phyloP scores from a whole-genome alignment of 2,797 vertebrate species.

The Dromococcyx pavoninus region DNA sequence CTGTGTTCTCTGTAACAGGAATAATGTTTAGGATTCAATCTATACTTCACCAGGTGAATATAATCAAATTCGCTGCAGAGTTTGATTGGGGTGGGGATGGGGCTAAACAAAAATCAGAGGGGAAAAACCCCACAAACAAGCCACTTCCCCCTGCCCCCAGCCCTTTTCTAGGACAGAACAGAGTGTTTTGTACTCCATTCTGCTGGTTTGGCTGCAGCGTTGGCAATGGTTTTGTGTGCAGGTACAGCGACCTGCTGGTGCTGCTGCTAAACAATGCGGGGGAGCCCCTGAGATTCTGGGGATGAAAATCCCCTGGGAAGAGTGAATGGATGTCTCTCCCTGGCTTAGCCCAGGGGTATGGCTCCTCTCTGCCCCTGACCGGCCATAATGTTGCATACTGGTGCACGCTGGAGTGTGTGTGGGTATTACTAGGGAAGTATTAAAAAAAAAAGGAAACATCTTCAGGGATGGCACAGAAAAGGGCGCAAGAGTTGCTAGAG shows the following conservation, averaged over 20 bases:
- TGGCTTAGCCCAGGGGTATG: background rate
- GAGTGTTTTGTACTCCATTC: background rate
- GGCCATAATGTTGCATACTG: background rate
- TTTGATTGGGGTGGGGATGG: background rate
- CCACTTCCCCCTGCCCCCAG: background rate
- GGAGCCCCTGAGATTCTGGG: background rate
- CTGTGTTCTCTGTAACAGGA: background rate
- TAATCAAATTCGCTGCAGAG: background rate
- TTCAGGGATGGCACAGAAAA: slow-evolving; percentile 38
- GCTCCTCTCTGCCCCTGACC: background rate
- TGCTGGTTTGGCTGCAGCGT: background rate
- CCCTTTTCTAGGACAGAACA: background rate
- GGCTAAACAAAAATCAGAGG: too few species aligned
- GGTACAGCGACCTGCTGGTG: background rate
- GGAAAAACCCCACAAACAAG: background rate
- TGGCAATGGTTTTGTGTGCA: background rate
- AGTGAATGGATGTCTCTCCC: background rate
- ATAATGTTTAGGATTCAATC: background rate
- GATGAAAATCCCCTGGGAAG: background rate
- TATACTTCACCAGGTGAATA: background rate
- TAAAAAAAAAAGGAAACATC: slow-evolving; percentile 16
- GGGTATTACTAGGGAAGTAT: background rate
- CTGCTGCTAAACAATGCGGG: background rate
- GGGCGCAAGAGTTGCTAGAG: slow-evolving; percentile 61
- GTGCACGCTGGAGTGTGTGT: background rate